Base-by-base conservation (phyloP, 2,888 invertebrate species). In the Hirtodrosophila confusa region DNA sequence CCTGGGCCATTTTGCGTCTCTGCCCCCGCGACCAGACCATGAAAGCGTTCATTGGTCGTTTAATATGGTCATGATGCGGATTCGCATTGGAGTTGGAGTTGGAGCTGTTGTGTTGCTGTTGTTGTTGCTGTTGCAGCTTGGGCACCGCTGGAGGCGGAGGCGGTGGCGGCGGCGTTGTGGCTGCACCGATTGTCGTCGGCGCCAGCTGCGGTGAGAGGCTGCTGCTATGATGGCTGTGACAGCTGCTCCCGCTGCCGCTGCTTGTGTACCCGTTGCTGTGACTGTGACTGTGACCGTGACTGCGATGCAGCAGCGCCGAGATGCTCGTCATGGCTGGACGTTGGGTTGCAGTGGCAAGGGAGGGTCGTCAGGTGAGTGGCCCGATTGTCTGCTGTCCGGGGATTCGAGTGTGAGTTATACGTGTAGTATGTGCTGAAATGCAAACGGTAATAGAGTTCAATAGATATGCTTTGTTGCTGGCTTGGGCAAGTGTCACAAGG, bases 1-100 rank as follows among this genome's bases (percentile, higher is more conserved):
- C 97, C 92, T 96, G 94, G 0, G 98, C 97, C 92, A 98, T 98
- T 92, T 98, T 97, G 68, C 97, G 94, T 41, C 98, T 93, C 91
- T 98, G 98, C 50, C 97, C 96, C 51, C 98, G 93, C 31, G 98
- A 97, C 98, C 98, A 98, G 17, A 92, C 98, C 98, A 98, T 98
- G 93, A 98, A 98, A 1, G 98, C 98, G 92, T 98, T 98, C 98
- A 99, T 98, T 37, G 98, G 98, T 58, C 98, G 93, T 91, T 98
- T 98, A 82, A 98, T 97, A 91, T 97, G 97, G 90, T 95, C 95
- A 78, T 90, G 89, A 60, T 86, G 73, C 44, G 80, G 61, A 27
- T 73, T 66, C 41, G 57, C 72, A 65, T 64, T 67, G 11, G 72
- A 53, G 37, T 44, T 48, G 17, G 17, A 17, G 17, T 27, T 64